Conservation (phyloP, 2,888 invertebrate genomes). For the Tupiocoris notatus region DNA sequence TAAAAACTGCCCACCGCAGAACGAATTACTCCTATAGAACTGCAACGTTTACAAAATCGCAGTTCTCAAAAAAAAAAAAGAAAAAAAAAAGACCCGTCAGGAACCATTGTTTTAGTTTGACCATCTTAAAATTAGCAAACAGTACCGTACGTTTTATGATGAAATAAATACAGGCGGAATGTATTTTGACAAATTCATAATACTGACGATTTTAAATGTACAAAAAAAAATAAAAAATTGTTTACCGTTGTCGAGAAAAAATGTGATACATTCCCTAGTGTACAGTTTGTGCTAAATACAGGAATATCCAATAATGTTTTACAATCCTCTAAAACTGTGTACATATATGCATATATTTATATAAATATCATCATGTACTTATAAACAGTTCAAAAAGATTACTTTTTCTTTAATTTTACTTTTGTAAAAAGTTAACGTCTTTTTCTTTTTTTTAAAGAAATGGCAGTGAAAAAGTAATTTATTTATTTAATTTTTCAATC, state of each 20-base stretch:
- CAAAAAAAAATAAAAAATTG: neutral
- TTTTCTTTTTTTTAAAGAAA: conserved; percentile 25
- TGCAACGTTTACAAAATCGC: neutral
- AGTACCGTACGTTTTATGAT: neutral
- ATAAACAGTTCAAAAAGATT: conserved; percentile 21
- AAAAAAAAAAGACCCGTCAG: too few relatives aligned
- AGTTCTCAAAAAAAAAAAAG: neutral
- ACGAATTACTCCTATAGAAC: neutral
- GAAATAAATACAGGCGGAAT: neutral
- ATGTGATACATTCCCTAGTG: neutral
- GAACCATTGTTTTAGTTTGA: neutral
- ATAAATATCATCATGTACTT: conserved; percentile 38
- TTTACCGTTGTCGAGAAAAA: neutral
- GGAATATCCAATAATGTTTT: conserved; percentile 21
- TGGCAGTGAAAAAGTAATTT: conserved; percentile 41
- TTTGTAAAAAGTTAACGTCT: conserved; percentile 10
- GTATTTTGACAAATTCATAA: neutral
- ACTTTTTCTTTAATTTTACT: conserved; percentile 8
- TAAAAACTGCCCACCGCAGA: neutral
- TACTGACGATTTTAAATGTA: neutral
- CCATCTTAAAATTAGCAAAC: neutral
- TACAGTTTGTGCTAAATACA: conserved; percentile 37
- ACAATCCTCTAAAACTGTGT: conserved; percentile 34
- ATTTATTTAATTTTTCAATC: conserved; percentile 4
- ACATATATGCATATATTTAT: conserved; percentile 37